Evolutionary conservation across 2,888 invertebrate genomes (phyloP), one percentile per base, ranked within the genome.

Genomic region (Eucera pruinosa): DNA sequence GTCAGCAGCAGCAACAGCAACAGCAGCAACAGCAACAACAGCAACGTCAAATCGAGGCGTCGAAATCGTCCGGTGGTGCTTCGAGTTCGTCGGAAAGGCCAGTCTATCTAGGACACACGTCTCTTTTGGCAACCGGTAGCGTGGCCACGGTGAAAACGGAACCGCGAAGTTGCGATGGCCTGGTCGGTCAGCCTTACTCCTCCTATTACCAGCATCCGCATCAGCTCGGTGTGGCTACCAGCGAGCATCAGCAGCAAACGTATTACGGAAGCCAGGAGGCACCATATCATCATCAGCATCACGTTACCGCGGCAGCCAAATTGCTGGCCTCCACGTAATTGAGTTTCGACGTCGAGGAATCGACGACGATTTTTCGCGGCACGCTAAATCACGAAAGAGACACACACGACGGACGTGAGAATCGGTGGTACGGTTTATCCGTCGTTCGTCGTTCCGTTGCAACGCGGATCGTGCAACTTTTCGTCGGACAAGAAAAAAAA

Each of bases 231-330:
- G 86, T 89, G 2, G 81, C 90, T 2, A 83, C 87, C 45, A 90
- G 89, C 82, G 91, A 91, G 60, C 91, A 92, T 65, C 90, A 90
- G 61, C 91, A 91, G 70, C 89, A 90, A 62, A 88, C 87, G 36
- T 92, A 92, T 41, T 92, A 91, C 75, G 87, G 90, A 3, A 82
- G 89, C 13, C 92, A 92, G 65, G 96, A 96, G 81, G 94, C 95
- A 78, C 96, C 96, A 33, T 96, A 96, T 92, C 96, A 96, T 90
- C 97, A 97, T 93, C 97, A 97, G 91, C 96, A 97, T 90, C 96
- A 96, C 93, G 96, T 97, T 81, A 96, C 96, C 47, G 96, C 96
- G 78, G 96, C 97, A 74, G 96, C 97, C 69, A 97, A 97, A 91
- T 93, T 97, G 80, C 96, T 97, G 95, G 97, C 97, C 13, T 96